A percentile compares a stretch with the other conserved stretches of the same genome.
Evolutionary conservation across 1,140 invertebrate species (phyloP).

Genomic region (Trichoplusia ni): DNA sequence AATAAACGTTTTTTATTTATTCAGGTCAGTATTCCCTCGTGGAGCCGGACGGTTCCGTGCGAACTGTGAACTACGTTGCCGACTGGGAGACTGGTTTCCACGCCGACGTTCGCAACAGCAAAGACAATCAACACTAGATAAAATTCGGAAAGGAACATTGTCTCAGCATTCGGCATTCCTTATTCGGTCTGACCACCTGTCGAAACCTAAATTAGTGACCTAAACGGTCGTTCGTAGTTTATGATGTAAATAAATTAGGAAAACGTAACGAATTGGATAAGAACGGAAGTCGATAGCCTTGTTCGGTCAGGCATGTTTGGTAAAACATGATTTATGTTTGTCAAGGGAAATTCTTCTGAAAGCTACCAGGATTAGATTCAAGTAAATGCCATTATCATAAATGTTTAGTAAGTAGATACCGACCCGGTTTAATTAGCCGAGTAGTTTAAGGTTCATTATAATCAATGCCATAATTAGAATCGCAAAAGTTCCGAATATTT

Average conservation of each 20-base stretch:
- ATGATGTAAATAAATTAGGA: slow-evolving; percentile 29
- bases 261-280: slow-evolving; percentile 15
- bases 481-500: no score
- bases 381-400: slow-evolving; percentile 15
- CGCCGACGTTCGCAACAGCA: slow-evolving; percentile 87
- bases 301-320: slow-evolving; percentile 2
- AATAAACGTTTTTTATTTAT: slow-evolving; percentile 41
- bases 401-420: slow-evolving; percentile 11
- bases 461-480: no score
- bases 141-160: slow-evolving; percentile 17
- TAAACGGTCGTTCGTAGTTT: slow-evolving; percentile 12
- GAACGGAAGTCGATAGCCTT: slow-evolving; percentile 19
- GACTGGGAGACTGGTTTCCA: slow-evolving; percentile 91
- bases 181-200: slow-evolving; percentile 25
- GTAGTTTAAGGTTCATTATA: no score
- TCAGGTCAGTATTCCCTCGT: slow-evolving; percentile 89
- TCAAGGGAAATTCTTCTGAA: neutral
- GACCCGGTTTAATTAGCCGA: slow-evolving; percentile 7
- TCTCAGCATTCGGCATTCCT: slow-evolving; percentile 18
- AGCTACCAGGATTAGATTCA: slow-evolving; percentile 3
- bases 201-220: slow-evolving; percentile 17
- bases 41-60: slow-evolving; percentile 89
- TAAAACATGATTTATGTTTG: slow-evolving; percentile 6
- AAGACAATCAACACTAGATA: slow-evolving; percentile 75
- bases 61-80: slow-evolving; percentile 89